phyloP scores from a whole-genome alignment of 2,888 invertebrate genomes.

The Byasa hedistus region DNA sequence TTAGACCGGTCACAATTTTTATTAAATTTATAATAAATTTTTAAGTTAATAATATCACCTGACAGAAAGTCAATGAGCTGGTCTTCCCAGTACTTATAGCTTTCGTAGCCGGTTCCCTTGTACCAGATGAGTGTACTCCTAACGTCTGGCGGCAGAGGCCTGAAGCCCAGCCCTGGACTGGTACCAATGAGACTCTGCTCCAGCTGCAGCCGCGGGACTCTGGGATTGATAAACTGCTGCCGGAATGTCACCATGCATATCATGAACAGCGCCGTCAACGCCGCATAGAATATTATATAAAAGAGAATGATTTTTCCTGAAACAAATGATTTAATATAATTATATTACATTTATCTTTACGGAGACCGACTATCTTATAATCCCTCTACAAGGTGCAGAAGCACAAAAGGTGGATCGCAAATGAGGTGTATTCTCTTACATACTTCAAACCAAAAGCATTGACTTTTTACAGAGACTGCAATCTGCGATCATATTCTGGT shows the following conservation, averaged over 20 bases:
- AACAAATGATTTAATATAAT: conserved; percentile 41
- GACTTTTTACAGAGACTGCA: no score
- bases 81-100: conserved; percentile 89
- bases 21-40: no score
- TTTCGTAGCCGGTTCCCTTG: conserved; percentile 87
- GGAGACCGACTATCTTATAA: no score
- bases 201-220: conserved; percentile 92
- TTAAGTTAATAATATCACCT: conserved; percentile 69
- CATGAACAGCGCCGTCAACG: conserved; percentile 91
- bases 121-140: conserved; percentile 98
- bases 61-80: conserved; percentile 87
- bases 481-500: no score
- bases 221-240: conserved; percentile 92
- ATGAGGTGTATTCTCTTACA: no score
- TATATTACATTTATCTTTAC: no score
- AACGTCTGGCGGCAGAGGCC: conserved; percentile 94
- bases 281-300: conserved; percentile 94
- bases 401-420: no score
- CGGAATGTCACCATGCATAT: conserved; percentile 96
- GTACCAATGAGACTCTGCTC: conserved; percentile 92
- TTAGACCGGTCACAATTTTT: no score
- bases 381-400: no score
- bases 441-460: no score
- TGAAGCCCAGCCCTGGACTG: conserved; percentile 97
- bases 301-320: conserved; percentile 95